These are phyloP conservation scores for Tokudaia muenninki DNA, from an alignment of 2,797 vertebrate species.

Conservation along the genomic window DNA sequence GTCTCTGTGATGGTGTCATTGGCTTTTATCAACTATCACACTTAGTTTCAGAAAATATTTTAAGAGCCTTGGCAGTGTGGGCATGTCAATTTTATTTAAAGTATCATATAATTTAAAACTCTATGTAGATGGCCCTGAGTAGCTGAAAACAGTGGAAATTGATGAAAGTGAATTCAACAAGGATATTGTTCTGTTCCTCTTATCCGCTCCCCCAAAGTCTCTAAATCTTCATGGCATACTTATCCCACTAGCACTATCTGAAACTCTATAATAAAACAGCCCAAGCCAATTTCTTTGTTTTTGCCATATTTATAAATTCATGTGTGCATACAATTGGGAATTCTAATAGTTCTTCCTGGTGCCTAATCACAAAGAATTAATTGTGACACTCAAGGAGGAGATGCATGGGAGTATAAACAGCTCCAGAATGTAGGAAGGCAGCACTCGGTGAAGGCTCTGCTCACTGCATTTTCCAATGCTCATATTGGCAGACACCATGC, in stretches of 20 bases:
- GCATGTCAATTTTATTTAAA: neutral
- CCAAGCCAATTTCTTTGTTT: neutral
- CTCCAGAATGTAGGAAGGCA: neutral
- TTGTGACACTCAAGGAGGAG: neutral
- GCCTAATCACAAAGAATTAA: neutral
- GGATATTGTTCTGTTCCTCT: too few species aligned
- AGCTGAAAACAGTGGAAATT: neutral
- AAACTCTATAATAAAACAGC: neutral
- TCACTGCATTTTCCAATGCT: rapidly evolving
- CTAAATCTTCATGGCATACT: neutral
- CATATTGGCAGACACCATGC: rapidly evolving
- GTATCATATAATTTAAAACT: neutral
- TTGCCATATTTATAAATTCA: neutral
- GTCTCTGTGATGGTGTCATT: neutral
- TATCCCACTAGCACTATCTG: neutral
- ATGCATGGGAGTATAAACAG: rapidly evolving
- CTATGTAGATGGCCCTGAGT: neutral
- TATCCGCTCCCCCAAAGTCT: neutral
- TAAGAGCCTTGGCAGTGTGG: neutral
- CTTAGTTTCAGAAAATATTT: neutral
- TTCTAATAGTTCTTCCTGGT: neutral
- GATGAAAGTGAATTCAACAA: neutral
- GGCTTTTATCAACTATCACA: neutral
- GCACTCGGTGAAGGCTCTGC: neutral
- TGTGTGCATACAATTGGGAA: neutral